These are phyloP conservation scores for Dinocampus coccinellae DNA, from an alignment of 2,888 invertebrate species.

Conservation along the genomic window DNA sequence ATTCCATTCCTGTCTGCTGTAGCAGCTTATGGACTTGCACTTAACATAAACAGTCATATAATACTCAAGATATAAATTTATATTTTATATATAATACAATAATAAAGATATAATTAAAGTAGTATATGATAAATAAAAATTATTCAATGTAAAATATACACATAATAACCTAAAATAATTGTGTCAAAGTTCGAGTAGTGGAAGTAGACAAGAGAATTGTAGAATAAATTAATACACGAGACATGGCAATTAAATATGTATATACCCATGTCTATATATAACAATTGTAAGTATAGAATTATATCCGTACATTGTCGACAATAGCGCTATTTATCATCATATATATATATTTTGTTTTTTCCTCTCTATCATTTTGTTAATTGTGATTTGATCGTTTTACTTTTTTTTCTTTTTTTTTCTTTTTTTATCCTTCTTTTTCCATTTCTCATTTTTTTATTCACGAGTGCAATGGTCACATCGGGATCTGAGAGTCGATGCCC, in stretches of 20 bases:
- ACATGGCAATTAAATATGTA: not conserved
- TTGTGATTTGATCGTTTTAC: not conserved
- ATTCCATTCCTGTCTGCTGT: not conserved
- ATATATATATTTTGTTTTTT: not conserved
- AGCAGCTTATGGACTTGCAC: not conserved
- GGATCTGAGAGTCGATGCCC: not conserved
- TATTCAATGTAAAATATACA: not conserved
- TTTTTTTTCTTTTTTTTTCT: not conserved
- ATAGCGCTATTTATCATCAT: not conserved
- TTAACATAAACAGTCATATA: not conserved
- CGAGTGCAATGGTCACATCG: not conserved
- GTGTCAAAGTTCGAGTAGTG: not conserved
- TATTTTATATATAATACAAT: not conserved
- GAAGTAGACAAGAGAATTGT: not conserved
- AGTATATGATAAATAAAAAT: not conserved
- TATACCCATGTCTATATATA: not conserved
- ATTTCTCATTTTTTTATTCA: not conserved
- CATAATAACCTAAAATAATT: not conserved
- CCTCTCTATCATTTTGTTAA: not conserved
- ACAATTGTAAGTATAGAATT: not conserved
- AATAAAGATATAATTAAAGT: not conserved
- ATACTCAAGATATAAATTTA: not conserved
- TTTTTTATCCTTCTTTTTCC: not conserved
- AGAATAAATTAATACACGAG: constrained; percentile 6
- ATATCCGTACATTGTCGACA: not conserved